Percentiles rank a stretch among this genome's conserved stretches.
Conservation (phyloP, 2,113 vertebrate genomes). For the Pelecanoides urinatrix region DNA sequence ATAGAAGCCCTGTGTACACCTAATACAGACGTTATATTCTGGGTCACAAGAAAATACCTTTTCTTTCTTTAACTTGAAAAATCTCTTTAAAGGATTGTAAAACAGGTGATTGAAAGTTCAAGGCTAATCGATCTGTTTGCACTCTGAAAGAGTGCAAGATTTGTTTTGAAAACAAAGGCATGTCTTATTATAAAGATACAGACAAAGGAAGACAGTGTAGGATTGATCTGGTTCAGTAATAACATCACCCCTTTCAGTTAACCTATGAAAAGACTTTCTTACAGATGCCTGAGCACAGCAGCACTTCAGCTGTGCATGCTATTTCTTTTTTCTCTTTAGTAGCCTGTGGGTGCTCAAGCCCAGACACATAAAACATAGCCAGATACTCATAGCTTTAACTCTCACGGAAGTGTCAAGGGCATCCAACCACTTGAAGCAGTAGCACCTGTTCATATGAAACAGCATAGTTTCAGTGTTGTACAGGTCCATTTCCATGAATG, state of each 20-base stretch:
- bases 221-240: not conserved
- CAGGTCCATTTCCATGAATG: not conserved
- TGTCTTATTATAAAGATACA: not conserved
- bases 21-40: not conserved
- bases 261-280: not conserved
- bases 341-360: not conserved
- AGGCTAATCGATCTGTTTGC: not conserved
- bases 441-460: not conserved
- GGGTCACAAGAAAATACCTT: not conserved
- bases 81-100: not conserved
- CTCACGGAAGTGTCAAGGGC: not conserved
- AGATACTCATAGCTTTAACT: not conserved
- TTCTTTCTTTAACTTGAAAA: not conserved
- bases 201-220: not conserved
- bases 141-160: not conserved
- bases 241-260: not conserved
- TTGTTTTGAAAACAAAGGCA: not conserved
- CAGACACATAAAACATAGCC: constrained; percentile 15
- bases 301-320: not conserved
- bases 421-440: constrained; percentile 25
- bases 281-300: not conserved
- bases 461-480: not conserved
- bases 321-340: not conserved
- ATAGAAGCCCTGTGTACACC: not conserved
- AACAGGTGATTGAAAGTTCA: not conserved